Evolutionary conservation across 1,140 invertebrate genomes (phyloP), one percentile per base, ranked within the genome.

Genomic region (Pseudachorutes palmiensis): DNA sequence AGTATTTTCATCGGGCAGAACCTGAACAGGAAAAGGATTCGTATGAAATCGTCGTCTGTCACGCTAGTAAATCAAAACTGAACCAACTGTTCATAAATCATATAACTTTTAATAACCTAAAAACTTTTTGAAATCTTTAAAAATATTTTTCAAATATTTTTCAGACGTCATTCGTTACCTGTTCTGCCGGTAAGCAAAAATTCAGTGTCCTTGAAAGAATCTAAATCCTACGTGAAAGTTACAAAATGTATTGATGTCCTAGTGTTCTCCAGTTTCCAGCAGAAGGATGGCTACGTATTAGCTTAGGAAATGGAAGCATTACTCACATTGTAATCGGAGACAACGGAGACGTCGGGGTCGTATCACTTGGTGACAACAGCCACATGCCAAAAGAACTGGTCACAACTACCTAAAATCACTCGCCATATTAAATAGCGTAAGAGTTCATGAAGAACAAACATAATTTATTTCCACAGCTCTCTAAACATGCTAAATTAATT

Each of bases 101-200:
- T 45, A 12, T 45, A 45, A 45, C 36, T 45, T n/a, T n/a, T n/a
- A n/a, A n/a, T n/a, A n/a, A n/a, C n/a, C n/a, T n/a, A n/a, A 45
- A 55, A 55, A 55, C 24, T 55, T 24, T 24, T 22, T 55, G 51
- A 16, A 24, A 41, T 41, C 36, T 24, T 12, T 55, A 55, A 24
- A 24, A 16, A 5, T 55, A 16, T 55, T 55, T 55, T 45, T 45
- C 19, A 45, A 45, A 45, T 19, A 19, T 14, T 55, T 41, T 55
- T 14, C 51, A 55, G 51, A 99, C 81, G 95, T 99, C 14, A 99
- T 99, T 74, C 81, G 97, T 66, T 99, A 97, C 80, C 97, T 98
- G 80, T 87, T 97, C 22, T 98, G 95, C 82, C 86, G 92, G 92
- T 94, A 78, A 81, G 78, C 80, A 57, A 49, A 51, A 51, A 12